Base-by-base conservation (phyloP, 2,888 invertebrate species). In the Crematogaster levior region DNA sequence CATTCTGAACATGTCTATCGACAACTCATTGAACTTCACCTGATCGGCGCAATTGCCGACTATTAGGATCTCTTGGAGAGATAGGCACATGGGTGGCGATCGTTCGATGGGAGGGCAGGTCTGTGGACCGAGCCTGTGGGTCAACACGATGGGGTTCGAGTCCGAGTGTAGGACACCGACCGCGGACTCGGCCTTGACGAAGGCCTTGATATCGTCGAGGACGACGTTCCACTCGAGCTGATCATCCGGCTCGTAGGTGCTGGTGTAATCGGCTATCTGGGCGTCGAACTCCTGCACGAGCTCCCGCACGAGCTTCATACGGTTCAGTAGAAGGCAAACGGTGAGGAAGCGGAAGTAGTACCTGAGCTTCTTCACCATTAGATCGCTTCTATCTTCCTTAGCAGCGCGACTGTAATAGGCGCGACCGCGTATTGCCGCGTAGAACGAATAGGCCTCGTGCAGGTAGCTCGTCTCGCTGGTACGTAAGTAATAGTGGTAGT, bases 1-100 rank as follows among this genome's bases (percentile, higher is more conserved):
- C 97, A 99, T 99, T 91, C 99, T 96, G 95, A 98, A 99, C 99
- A 99, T 99, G 95, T 99, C 99, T 96, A 99, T 97, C 18, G 99
- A 99, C 89, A 99, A 95, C 95, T 99, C 99, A 89, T 98, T 98
- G 95, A 99, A 99, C 95, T 99, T 99, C 46, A 98, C 98, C 96
- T 99, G 99, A 93, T 98, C 98, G 88, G 97, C 96, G 92, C 97
- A 97, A 94, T 98, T 98, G 82, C 99, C 99, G 82, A 99, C 97
- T 88, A 99, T 98, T 82, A 99, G 95, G 87, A 98, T 98, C 95
- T 99, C 99, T 95, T 99, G 98, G 65, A 99, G 96, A 51, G 97
- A 97, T 88, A 99, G 96, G 93, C 97, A 97, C 97, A 98, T 97
- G 91, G 97, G 97, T 85, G 97, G 96, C 51, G 97, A 97, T 92